Base-by-base conservation (phyloP, 2,888 invertebrate species). In the Hirtodrosophila trivittata region DNA sequence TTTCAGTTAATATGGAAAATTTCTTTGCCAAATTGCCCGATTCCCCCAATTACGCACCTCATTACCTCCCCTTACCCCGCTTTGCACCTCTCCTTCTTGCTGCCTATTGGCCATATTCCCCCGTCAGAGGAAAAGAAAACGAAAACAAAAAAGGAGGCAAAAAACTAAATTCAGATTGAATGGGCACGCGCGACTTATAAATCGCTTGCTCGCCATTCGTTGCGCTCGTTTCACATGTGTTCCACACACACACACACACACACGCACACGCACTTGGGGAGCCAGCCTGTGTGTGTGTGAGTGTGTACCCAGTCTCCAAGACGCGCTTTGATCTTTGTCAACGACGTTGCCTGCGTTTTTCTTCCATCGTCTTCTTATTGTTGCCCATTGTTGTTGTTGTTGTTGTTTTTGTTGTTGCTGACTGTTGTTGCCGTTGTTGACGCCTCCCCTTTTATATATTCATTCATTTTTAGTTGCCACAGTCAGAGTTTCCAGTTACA, bases 371-470 rank as follows among this genome's bases (percentile, higher is more conserved):
- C 69, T 56, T 56, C 67, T 69, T 67, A 66, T 69, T 67, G 67
- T 71, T 57, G 60, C 50, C 47, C 41, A 55, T 57, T 59, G 41
- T 38, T 45, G 54, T 33, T 32, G 35, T 21, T 46, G 50, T 18
- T 39, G 42, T 16, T 47, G 38, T 25, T 47, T 38, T 21, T 50
- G 50, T 51, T 37, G 33, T 10, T 45, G 33, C 18, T 38, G 62
- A 21, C 58, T 47, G 46, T 60, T 41, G 58, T 66, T 52, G 51
- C 42, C 50, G 60, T 70, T 75, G 75, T 83, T 82, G 84, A 88
- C 88, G 85, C 88, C 88, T 88, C 88, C 88, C 88, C 87, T 87
- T 88, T 86, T 87, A 63, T 70, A 64, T 75, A 69, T 77, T 75
- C 75, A 78, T 78, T 78, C 77, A 66, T 46, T 66, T 59, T 69